These are phyloP conservation scores for Tenthredo notha DNA, from an alignment of 2,888 invertebrate genomes.

Conservation along the genomic window DNA sequence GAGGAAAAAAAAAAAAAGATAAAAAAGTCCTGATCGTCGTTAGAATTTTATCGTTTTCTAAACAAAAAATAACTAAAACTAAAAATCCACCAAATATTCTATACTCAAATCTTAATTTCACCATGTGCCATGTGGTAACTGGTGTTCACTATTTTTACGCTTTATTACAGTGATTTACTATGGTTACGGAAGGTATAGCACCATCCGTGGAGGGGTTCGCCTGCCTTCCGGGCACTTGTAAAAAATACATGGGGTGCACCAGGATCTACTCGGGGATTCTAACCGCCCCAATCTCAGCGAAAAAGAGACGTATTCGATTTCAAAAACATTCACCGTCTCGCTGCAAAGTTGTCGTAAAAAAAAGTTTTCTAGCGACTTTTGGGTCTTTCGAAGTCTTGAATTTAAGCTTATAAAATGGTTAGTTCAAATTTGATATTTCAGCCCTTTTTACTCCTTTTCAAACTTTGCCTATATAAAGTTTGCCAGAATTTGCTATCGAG, in stretches of 20 bases:
- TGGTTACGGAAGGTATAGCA: conserved; percentile 66
- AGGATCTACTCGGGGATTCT: conserved; percentile 30
- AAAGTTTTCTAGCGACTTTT: neutral
- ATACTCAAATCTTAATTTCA: conserved; percentile 26
- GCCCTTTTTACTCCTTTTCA: neutral
- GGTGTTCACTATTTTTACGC: conserved; percentile 73
- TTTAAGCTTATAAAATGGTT: neutral
- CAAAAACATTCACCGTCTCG: conserved; percentile 36
- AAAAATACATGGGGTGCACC: conserved; percentile 49
- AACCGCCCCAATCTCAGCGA: conserved; percentile 38
- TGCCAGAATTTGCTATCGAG: conserved; percentile 22
- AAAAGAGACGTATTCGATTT: conserved; percentile 30
- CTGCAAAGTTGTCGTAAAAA: neutral
- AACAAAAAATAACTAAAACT: neutral
- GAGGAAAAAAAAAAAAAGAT: too few relatives aligned
- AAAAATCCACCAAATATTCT: neutral
- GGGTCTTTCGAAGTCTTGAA: neutral
- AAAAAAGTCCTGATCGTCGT: neutral
- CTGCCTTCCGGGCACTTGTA: conserved; percentile 53
- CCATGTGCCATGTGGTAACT: conserved; percentile 69
- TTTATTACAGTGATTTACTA: conserved; percentile 72
- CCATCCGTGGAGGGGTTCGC: conserved; percentile 25
- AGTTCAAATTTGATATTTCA: neutral
- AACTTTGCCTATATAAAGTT: conserved; percentile 6
- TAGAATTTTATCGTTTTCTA: neutral